Conservation (phyloP, 2,888 invertebrate species). For the Sesia apiformis region DNA sequence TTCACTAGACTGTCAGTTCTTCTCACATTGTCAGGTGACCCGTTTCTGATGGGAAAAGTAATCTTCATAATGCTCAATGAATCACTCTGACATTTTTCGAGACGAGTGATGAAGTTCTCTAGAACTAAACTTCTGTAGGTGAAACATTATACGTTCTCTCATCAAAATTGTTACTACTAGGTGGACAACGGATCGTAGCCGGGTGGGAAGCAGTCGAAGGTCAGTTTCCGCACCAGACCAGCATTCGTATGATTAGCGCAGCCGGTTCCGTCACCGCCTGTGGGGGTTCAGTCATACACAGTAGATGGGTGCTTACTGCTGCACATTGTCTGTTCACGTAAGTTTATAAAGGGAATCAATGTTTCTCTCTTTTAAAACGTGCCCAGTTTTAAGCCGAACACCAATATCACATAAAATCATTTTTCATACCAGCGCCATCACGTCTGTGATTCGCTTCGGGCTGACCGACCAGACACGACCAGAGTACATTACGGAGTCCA, state of each 20-base stretch:
- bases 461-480: constrained; percentile 45
- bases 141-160: not conserved
- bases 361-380: too few species aligned
- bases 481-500: constrained; percentile 30
- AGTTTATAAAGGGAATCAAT: not conserved
- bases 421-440: constrained; percentile 29
- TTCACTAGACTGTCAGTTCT: too few species aligned
- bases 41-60: too few species aligned
- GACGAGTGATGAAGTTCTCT: too few species aligned
- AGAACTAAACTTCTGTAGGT: too few species aligned
- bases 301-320: constrained; percentile 37
- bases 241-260: constrained; percentile 28
- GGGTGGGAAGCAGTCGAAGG: constrained; percentile 36
- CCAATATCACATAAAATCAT: too few species aligned
- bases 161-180: too few species aligned
- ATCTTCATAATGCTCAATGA: too few species aligned
- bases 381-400: too few species aligned
- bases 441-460: constrained; percentile 46
- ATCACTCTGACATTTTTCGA: not conserved
- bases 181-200: constrained; percentile 23
- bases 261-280: constrained; percentile 29
- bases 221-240: constrained; percentile 38
- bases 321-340: constrained; percentile 42
- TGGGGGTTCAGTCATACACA: constrained; percentile 36
- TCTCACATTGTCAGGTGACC: not conserved